Evolutionary conservation across 2,113 vertebrate genomes (phyloP).

Genomic region (Paradoxurus hermaphroditus): DNA sequence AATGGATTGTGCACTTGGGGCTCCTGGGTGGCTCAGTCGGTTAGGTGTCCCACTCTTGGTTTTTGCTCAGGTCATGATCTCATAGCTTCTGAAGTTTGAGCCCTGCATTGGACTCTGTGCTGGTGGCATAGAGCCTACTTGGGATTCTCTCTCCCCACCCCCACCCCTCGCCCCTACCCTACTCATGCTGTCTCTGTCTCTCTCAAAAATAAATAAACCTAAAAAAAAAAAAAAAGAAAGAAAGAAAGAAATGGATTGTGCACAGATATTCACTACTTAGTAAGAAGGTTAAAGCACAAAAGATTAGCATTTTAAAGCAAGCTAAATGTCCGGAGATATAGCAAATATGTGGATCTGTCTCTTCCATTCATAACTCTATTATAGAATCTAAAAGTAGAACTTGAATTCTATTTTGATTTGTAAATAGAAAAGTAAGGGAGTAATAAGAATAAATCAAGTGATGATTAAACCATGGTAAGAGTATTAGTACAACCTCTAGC

Average conservation of each 20-base stretch:
- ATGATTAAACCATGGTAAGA: background rate
- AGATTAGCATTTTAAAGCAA: background rate
- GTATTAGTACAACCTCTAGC: background rate
- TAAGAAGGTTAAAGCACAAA: slow-evolving; percentile 86
- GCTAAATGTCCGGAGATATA: background rate
- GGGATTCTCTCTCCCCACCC: too few relatives aligned
- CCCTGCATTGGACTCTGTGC: too few relatives aligned
- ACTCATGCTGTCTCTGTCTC: too few relatives aligned
- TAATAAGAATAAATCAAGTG: background rate
- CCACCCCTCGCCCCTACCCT: too few relatives aligned
- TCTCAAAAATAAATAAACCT: too few relatives aligned
- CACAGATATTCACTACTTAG: slow-evolving; percentile 55
- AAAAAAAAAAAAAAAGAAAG: slow-evolving; percentile 49
- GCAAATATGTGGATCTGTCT: background rate
- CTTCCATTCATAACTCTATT: background rate
- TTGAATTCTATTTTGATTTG: background rate
- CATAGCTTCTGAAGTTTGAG: too few relatives aligned
- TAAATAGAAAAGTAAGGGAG: background rate
- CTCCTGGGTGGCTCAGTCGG: too few relatives aligned
- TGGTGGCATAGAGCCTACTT: too few relatives aligned
- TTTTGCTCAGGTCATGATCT: too few relatives aligned
- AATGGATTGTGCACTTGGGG: slow-evolving; percentile 27
- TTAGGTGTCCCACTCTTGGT: too few relatives aligned
- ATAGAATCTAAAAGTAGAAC: background rate
- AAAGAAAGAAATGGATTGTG: slow-evolving; percentile 73